Conservation (phyloP, 2,888 invertebrate species). For the Baccha elongata region DNA sequence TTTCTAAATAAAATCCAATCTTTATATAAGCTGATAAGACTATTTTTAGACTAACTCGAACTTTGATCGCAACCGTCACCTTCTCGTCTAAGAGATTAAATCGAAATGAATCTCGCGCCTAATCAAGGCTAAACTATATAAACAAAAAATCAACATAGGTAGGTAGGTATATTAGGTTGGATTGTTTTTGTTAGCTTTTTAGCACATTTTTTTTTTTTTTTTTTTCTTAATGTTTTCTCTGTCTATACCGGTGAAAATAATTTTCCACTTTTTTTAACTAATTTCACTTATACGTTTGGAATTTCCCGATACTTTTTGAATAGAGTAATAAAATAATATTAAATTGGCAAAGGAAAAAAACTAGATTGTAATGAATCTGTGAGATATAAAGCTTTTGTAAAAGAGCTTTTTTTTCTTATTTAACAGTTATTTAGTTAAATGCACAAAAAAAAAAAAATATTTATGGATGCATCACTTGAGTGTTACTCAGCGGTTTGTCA, state of each 20-base stretch:
- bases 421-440: background rate
- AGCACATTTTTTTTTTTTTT: background rate
- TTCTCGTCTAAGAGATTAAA: background rate
- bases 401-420: conserved; percentile 3
- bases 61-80: background rate
- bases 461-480: conserved; percentile 10
- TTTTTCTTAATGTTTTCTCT: background rate
- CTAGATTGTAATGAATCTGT: conserved; percentile 1
- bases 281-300: conserved; percentile 16
- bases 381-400: background rate
- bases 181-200: background rate
- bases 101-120: background rate
- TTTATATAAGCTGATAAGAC: conserved; percentile 28
- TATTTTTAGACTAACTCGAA: background rate
- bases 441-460: background rate
- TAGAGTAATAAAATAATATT: background rate
- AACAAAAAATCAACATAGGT: background rate
- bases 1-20: background rate
- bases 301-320: conserved; percentile 35
- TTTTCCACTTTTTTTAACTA: background rate
- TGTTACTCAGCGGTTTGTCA: conserved; percentile 39
- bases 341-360: background rate
- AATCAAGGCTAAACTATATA: conserved; percentile 6
- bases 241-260: conserved; percentile 12
- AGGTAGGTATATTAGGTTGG: background rate